phyloP scores from a whole-genome alignment of 1,140 invertebrate species.

The Chrysopa pallens region DNA sequence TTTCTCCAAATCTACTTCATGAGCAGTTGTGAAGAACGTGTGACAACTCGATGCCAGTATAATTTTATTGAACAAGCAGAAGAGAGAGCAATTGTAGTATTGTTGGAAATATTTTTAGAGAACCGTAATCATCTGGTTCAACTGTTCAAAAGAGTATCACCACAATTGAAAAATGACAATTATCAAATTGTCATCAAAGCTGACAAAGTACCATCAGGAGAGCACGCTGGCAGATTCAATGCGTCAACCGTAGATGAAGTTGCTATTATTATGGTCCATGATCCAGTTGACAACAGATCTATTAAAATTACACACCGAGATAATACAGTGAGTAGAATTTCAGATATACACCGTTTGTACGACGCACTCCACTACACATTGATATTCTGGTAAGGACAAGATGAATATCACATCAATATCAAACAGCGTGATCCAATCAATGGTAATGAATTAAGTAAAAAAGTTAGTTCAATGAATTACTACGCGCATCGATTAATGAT shows the following conservation, averaged over 20 bases:
- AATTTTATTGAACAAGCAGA: too few species aligned
- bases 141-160: constrained; percentile 11
- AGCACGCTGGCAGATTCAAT: constrained; percentile 14
- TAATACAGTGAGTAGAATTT: not conserved
- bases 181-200: constrained; percentile 11
- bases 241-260: constrained; percentile 10
- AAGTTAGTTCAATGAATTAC: constrained; percentile 7
- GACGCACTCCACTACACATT: constrained; percentile 10
- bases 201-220: constrained; percentile 11
- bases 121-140: constrained; percentile 10
- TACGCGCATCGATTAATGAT: constrained; percentile 14
- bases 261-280: constrained; percentile 8
- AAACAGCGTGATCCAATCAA: too few species aligned
- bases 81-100: too few species aligned
- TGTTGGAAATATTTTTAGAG: too few species aligned
- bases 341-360: constrained; percentile 1
- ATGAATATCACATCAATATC: too few species aligned
- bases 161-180: constrained; percentile 6
- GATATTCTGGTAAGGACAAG: constrained; percentile 1
- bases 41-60: too few species aligned
- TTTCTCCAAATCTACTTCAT: constrained; percentile 27
- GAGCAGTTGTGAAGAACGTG: constrained; percentile 2
- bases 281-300: constrained; percentile 2
- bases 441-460: too few species aligned
- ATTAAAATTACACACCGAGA: constrained; percentile 3